Evolutionary conservation across 2,888 invertebrate genomes (phyloP), one percentile per base, ranked within the genome.

Genomic region (Drosophila putrida): DNA sequence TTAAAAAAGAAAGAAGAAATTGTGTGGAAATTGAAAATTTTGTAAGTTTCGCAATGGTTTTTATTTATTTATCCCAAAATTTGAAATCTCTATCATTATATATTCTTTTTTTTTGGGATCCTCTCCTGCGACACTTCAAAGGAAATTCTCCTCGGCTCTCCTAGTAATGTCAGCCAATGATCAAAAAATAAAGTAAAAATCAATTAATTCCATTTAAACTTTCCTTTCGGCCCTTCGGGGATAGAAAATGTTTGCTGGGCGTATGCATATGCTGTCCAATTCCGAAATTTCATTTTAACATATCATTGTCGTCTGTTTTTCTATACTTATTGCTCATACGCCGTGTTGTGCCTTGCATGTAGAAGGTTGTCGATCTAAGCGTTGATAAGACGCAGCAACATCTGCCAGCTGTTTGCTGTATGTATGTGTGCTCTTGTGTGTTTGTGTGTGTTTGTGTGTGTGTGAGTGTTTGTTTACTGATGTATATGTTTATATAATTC

Each of bases 11-110:
- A 8, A 6, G 5, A 31, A 31, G 8, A 28, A 31, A 31, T 4
- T 6, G 31, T 1, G 5, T 6, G 31, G n/a, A n/a, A 15, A 62
- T 72, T 68, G 50, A 44, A 66, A 49, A 61, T 20, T 20, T 47
- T 41, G 15, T 20, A 11, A 27, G 15, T 57, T 41, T 4, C 10
- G 33, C 6, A 90, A 95, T 95, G 94, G 94, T 94, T 92, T 93
- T 94, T 89, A 94, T 95, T 88, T n/a, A n/a, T n/a, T n/a, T n/a
- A n/a, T n/a, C n/a, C n/a, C n/a, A n/a, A n/a, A n/a, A n/a, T n/a
- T n/a, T 20, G 20, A 20, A 20, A 20, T 3, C 20, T 20, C 20
- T 20, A 20, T 20, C 3, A 2, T 20, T 20, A 20, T 20, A 20
- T 20, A 3, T 20, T 3, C 3, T 20, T 20, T 20, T 20, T 3